phyloP scores from a whole-genome alignment of 1,140 invertebrate species.

The Euglossa dilemma region DNA sequence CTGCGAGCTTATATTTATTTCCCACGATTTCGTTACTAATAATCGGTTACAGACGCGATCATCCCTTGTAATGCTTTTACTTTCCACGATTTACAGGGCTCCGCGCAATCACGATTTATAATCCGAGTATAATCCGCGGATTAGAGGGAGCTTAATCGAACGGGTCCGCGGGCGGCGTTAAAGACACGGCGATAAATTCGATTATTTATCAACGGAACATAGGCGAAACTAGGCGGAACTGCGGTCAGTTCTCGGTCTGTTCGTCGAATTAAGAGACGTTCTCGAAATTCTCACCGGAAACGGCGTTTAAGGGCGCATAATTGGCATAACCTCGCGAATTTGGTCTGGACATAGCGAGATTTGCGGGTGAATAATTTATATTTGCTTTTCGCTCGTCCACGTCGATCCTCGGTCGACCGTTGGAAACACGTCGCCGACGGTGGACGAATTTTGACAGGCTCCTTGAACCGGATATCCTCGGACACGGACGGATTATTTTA shows the following conservation, averaged over 20 bases:
- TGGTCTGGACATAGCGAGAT: neutral
- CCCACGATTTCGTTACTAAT: too few relatives aligned
- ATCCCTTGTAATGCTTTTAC: neutral
- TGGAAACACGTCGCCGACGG: too few relatives aligned
- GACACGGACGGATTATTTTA: neutral
- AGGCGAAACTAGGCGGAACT: neutral
- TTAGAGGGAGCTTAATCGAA: neutral
- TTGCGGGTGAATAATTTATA: too few relatives aligned
- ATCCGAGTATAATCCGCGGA: neutral
- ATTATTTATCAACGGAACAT: slow-evolving; percentile 8
- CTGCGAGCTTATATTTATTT: too few relatives aligned
- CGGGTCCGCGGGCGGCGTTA: neutral
- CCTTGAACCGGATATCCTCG: too few relatives aligned
- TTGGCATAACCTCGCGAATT: neutral
- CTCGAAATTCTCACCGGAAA: slow-evolving; percentile 6
- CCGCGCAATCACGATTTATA: neutral
- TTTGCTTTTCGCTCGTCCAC: too few relatives aligned
- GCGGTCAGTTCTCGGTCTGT: slow-evolving; percentile 5
- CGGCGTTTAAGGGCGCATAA: neutral
- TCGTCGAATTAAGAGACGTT: slow-evolving; percentile 34
- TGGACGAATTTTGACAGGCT: too few relatives aligned
- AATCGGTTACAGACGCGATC: too few relatives aligned
- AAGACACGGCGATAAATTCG: neutral
- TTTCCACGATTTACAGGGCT: neutral
- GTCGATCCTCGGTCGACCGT: too few relatives aligned